Conservation (phyloP, 2,113 vertebrate species). For the Enhydra lutris region DNA sequence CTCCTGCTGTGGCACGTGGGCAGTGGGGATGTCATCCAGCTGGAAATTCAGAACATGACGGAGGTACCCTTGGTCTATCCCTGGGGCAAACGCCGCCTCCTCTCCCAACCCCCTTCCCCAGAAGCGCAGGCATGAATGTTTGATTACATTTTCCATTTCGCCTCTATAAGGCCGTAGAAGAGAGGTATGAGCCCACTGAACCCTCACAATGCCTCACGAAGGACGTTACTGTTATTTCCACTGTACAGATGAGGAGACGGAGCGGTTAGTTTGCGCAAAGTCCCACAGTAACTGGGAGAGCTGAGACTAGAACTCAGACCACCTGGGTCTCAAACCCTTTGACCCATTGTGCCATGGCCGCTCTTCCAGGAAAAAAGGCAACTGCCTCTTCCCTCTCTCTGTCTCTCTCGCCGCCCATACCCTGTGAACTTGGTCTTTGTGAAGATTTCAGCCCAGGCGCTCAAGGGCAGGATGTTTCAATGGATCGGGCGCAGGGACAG, state of each 20-base stretch:
- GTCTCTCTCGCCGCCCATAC: background rate
- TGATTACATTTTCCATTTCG: background rate
- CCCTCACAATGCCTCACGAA: background rate
- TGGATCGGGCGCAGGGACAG: background rate
- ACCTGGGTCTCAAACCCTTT: background rate
- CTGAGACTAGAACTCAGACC: background rate
- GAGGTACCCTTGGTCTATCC: background rate
- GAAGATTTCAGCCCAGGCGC: background rate
- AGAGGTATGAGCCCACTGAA: background rate
- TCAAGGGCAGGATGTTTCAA: background rate
- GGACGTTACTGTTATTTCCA: background rate
- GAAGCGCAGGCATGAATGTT: rapidly evolving
- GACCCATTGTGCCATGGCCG: background rate
- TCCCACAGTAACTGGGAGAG: background rate
- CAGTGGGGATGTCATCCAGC: background rate
- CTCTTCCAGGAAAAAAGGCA: background rate
- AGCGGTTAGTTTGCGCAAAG: background rate
- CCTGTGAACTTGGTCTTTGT: background rate
- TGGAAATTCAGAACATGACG: background rate
- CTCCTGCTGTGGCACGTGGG: background rate
- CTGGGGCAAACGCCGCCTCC: background rate
- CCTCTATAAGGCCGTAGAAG: background rate
- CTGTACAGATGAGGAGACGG: background rate
- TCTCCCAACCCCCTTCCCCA: background rate
- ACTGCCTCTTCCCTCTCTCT: background rate